Evolutionary conservation across 2,113 vertebrate species (phyloP).

Genomic region (Plecotus auritus): DNA sequence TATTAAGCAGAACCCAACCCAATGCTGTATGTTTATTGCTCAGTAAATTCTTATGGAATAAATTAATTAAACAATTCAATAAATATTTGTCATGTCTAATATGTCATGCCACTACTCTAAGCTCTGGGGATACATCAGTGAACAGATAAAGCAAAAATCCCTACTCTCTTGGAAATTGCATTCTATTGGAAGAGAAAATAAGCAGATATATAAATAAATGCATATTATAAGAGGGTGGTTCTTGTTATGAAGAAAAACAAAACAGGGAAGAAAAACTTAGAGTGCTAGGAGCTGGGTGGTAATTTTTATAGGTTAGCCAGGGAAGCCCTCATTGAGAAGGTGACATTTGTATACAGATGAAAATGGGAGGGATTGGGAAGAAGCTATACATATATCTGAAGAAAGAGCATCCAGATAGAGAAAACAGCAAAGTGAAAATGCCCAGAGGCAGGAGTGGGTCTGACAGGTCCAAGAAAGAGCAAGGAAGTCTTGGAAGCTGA

Average conservation of each 20-base stretch:
- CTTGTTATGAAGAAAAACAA: background rate
- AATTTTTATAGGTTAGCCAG: background rate
- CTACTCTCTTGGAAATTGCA: background rate
- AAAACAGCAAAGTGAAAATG: background rate
- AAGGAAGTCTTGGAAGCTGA: background rate
- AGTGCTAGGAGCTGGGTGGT: background rate
- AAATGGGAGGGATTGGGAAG: background rate
- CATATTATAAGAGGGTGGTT: background rate
- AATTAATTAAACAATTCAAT: background rate
- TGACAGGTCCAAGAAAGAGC: background rate
- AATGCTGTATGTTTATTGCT: background rate
- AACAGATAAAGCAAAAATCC: background rate
- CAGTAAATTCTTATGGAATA: background rate
- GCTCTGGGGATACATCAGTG: background rate
- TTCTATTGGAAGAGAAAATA: background rate
- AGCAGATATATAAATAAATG: background rate
- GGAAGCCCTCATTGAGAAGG: background rate
- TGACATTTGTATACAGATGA: background rate
- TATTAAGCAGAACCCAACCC: background rate
- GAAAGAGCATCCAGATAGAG: background rate
- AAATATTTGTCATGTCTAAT: background rate
- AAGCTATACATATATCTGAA: background rate
- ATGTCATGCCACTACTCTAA: background rate
- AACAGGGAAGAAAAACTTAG: background rate
- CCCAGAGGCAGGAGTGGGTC: background rate